A percentile compares a stretch with the other conserved stretches of the same genome.
These are phyloP conservation scores for Crypturellus undulatus DNA, from an alignment of 2,113 vertebrate genomes.

Conservation along the genomic window DNA sequence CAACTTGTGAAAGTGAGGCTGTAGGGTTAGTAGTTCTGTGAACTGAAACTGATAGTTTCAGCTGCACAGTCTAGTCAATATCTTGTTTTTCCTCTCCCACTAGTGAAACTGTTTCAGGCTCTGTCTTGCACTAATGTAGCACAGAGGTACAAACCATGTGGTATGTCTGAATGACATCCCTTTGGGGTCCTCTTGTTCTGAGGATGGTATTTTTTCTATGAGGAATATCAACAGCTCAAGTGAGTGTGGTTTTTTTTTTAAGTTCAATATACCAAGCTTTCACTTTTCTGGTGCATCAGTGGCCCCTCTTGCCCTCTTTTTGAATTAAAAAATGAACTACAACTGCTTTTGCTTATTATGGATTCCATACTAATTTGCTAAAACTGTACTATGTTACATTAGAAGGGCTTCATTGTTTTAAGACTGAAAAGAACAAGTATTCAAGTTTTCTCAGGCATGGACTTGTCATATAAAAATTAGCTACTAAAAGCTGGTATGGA, in stretches of 20 bases:
- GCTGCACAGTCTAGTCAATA: not conserved
- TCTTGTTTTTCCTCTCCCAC: not conserved
- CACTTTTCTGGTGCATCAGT: not conserved
- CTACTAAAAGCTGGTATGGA: not conserved
- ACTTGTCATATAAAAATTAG: not conserved
- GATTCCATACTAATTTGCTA: not conserved
- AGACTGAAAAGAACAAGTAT: not conserved
- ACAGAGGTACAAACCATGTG: not conserved
- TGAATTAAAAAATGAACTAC: not conserved
- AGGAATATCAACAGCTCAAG: not conserved
- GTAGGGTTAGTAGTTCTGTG: not conserved
- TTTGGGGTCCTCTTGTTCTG: not conserved
- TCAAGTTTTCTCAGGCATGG: not conserved
- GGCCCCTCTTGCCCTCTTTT: not conserved
- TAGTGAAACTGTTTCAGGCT: not conserved
- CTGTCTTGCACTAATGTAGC: not conserved
- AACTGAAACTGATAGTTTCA: not conserved
- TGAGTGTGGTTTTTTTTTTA: not conserved
- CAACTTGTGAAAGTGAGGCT: not conserved
- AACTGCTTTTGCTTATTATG: not conserved
- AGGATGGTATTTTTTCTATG: not conserved
- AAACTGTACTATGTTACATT: not conserved
- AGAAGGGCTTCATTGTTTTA: not conserved
- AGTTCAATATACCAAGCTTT: not conserved
- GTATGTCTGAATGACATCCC: not conserved